phyloP scores from a whole-genome alignment of 1,140 invertebrate genomes.

The Drosophila burlai region DNA sequence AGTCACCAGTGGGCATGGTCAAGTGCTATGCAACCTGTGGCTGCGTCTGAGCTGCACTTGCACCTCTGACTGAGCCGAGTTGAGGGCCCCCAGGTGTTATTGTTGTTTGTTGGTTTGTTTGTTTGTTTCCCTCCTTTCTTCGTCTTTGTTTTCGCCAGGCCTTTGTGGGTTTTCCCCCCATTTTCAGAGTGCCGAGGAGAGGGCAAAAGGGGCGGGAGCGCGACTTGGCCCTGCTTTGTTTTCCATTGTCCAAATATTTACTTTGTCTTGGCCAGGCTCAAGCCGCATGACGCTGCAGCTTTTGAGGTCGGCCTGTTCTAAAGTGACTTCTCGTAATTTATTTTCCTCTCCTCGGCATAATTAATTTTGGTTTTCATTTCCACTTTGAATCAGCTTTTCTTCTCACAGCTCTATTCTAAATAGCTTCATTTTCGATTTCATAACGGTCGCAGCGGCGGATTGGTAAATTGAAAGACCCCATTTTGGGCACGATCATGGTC shows the following conservation, averaged over 20 bases:
- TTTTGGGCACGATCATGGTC: slow-evolving; percentile 42
- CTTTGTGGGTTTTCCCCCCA: slow-evolving; percentile 62
- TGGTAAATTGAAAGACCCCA: slow-evolving; percentile 47
- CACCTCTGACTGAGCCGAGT: slow-evolving; percentile 59
- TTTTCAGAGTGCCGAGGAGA: background rate
- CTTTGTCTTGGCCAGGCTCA: slow-evolving; percentile 57
- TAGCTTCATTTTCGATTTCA: slow-evolving; percentile 77
- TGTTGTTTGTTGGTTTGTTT: slow-evolving; percentile 49
- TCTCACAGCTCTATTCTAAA: slow-evolving; percentile 63
- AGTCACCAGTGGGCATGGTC: slow-evolving; percentile 50
- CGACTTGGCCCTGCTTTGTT: slow-evolving; percentile 46
- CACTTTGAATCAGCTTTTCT: slow-evolving; percentile 20
- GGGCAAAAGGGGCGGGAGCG: slow-evolving; percentile 23
- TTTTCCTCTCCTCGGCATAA: slow-evolving; percentile 64
- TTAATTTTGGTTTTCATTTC: slow-evolving; percentile 76
- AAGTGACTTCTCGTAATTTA: slow-evolving; percentile 72
- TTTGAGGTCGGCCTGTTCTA: slow-evolving; percentile 61
- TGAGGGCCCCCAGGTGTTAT: slow-evolving; percentile 50
- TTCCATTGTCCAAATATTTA: slow-evolving; percentile 80
- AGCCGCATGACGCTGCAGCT: slow-evolving; percentile 71
- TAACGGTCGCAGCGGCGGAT: slow-evolving; percentile 57
- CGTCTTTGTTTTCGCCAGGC: slow-evolving; percentile 44
- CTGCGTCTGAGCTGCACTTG: slow-evolving; percentile 60
- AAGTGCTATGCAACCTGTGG: slow-evolving; percentile 67
- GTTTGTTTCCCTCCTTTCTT: slow-evolving; percentile 43